Base-by-base conservation (phyloP, 2,113 vertebrate species). In the Pangasianodon hypophthalmus region DNA sequence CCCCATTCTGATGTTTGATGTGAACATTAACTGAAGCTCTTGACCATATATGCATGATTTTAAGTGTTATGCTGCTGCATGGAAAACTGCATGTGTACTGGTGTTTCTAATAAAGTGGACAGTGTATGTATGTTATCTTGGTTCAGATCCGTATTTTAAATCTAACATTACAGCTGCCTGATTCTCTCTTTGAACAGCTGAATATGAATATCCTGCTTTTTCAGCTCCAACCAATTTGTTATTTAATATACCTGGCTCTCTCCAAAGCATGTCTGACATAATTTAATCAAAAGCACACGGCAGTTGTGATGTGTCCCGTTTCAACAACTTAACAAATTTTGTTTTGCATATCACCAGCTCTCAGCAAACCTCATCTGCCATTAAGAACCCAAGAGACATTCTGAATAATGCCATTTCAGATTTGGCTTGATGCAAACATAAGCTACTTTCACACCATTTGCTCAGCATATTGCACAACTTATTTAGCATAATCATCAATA, bases 391-490 rank as follows among this genome's bases (percentile, higher is more conserved):
- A 16, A n/a, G 83, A 84, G 54, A 69, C 50, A 26, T 41, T 84
- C 44, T 67, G 54, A 89, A 75, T 60, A 58, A 88, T 24, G 60
- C 10, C 69, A 91, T 89, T 89, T 91, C 16, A 77, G 67, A 91
- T 81, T 64, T 50, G 24, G 26, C 62, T 46, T 16, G 46, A 87
- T 87, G 44, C 14, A 56, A 37, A 50, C 24, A 67, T 69, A 87
- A 82, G 56, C 69, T 48, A 85, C 87, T 91, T 88, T 84, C 18
- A 21, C 9, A 56, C 21, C 73, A 88, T 88, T 85, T 89, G 80
- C 82, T 46, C 58, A 1, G 1, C 88, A 79, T 79, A 86, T 87
- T 75, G 4, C 58, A 6, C 29, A 44, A 52, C 84, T 75, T 87
- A 29, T 56, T 83, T 83, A 71, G 79, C 79, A 69, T 80, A 58